A percentile compares a stretch with the other conserved stretches of the same genome.
phyloP scores from a whole-genome alignment of 2,797 vertebrate species.

The Schizopygopsis pylzovi region DNA sequence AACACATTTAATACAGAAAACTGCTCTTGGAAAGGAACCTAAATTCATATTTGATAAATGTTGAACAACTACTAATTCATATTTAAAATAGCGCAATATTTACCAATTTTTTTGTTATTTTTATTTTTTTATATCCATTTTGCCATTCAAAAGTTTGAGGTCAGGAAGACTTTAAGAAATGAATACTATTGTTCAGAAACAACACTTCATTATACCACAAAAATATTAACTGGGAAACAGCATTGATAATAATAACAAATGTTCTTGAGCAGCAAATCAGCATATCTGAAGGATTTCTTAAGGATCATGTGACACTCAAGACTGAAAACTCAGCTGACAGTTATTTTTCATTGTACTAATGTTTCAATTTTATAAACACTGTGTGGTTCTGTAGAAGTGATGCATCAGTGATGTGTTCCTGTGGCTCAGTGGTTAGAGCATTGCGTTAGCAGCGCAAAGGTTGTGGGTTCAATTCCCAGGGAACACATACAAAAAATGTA shows the following conservation, averaged over 20 bases:
- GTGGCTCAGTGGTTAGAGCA: too few species aligned
- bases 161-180: not conserved
- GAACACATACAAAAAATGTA: too few species aligned
- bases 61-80: not conserved
- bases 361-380: not conserved
- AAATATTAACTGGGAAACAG: not conserved
- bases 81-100: not conserved
- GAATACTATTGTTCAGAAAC: not conserved
- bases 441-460: too few species aligned
- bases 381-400: not conserved
- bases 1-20: constrained; percentile 51
- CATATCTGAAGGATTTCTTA: not conserved
- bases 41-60: not conserved
- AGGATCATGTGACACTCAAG: not conserved
- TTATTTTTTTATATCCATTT: not conserved
- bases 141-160: not conserved
- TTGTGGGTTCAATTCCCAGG: too few species aligned
- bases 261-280: not conserved
- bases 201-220: not conserved
- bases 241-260: not conserved
- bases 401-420: too few species aligned
- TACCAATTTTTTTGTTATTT: not conserved
- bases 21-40: not conserved
- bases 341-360: not conserved
- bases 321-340: not conserved